phyloP scores from a whole-genome alignment of 2,113 vertebrate genomes.

The Apodemus speciosus region DNA sequence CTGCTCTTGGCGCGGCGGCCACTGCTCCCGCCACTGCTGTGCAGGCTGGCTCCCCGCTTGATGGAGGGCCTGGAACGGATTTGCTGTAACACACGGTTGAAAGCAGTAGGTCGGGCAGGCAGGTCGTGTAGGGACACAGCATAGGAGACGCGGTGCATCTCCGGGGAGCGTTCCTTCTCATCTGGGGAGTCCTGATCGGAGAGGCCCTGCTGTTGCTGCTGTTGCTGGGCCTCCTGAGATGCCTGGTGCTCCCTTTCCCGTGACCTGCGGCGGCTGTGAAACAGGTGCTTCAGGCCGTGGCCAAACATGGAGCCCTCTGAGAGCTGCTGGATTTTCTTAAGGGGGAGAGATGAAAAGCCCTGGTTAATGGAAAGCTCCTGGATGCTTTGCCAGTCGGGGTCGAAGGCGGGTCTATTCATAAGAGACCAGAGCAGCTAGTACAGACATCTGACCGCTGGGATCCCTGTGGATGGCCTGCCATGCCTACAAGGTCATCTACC shows the following conservation, averaged over 20 bases:
- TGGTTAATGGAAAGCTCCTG: constrained; percentile 9
- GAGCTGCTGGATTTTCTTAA: constrained; percentile 90
- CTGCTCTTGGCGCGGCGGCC: constrained; percentile 85
- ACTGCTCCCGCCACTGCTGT: constrained; percentile 78
- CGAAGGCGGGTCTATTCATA: neutral
- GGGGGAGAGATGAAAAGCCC: constrained; percentile 4
- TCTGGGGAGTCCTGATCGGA: constrained; percentile 90
- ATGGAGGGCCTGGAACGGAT: constrained; percentile 90
- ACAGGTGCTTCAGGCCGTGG: constrained; percentile 91
- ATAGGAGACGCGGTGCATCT: constrained; percentile 92
- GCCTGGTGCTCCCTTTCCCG: constrained; percentile 86
- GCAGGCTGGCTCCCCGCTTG: constrained; percentile 89
- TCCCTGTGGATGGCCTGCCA: neutral
- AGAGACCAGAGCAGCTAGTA: neutral
- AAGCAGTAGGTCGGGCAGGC: constrained; percentile 89
- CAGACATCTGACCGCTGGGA: neutral
- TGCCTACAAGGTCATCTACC: neutral
- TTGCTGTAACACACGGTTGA: constrained; percentile 91
- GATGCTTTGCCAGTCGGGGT: neutral
- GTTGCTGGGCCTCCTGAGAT: constrained; percentile 81
- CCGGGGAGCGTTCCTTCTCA: constrained; percentile 90
- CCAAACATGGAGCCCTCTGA: constrained; percentile 92
- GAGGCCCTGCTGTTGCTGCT: constrained; percentile 73
- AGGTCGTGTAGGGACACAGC: constrained; percentile 90
- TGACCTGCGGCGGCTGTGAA: constrained; percentile 89